Percentiles rank a stretch among this genome's conserved stretches.
These are phyloP conservation scores for Pantala flavescens DNA, from an alignment of 1,140 invertebrate species.

Conservation along the genomic window DNA sequence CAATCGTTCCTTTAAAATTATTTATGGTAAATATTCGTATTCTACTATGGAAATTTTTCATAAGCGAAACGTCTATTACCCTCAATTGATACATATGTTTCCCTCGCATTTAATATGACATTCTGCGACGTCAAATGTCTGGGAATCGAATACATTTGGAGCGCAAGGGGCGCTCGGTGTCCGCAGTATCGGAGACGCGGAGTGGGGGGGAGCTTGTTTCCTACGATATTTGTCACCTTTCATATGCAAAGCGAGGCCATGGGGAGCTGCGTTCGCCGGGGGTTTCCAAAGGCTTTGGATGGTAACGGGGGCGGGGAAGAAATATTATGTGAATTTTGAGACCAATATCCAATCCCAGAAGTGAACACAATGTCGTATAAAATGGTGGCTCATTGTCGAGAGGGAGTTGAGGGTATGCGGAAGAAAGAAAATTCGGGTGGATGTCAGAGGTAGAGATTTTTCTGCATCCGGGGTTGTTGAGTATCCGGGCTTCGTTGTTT, in stretches of 20 bases:
- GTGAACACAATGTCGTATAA: slow-evolving; percentile 12
- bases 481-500: too few species aligned
- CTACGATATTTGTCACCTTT: slow-evolving; percentile 15
- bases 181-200: background rate
- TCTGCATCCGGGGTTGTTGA: background rate
- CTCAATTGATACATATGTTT: too few species aligned
- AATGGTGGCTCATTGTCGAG: slow-evolving; percentile 12
- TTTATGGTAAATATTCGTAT: too few species aligned
- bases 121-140: too few species aligned
- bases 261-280: too few species aligned
- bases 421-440: background rate
- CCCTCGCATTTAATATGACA: too few species aligned
- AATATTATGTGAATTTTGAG: slow-evolving; percentile 17
- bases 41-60: too few species aligned
- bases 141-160: too few species aligned
- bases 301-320: slow-evolving; percentile 7
- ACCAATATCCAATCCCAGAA: slow-evolving; percentile 17
- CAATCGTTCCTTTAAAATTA: too few species aligned
- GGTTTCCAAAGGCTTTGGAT: background rate
- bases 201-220: background rate
- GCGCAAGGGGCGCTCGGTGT: too few species aligned
- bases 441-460: background rate
- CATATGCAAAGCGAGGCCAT: slow-evolving; percentile 12
- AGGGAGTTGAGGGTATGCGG: background rate
- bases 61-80: too few species aligned